Percentiles rank a stretch among this genome's conserved stretches.
These are phyloP conservation scores for Syrrhaptes paradoxus DNA, from an alignment of 2,113 vertebrate genomes.

Conservation along the genomic window DNA sequence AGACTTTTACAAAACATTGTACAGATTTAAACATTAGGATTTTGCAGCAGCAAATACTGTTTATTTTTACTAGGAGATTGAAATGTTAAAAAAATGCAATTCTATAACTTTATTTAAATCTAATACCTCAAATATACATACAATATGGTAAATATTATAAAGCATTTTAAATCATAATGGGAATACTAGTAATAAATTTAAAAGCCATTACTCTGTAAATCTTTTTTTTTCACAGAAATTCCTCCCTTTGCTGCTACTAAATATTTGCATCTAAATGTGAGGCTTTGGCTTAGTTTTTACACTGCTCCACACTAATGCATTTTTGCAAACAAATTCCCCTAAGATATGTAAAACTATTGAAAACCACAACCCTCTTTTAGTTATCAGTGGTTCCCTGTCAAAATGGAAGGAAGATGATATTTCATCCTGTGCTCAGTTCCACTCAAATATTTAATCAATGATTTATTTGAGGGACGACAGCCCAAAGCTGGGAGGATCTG, in stretches of 20 bases:
- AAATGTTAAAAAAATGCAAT: neutral
- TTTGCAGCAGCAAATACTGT: neutral
- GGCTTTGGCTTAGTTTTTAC: neutral
- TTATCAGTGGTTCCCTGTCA: neutral
- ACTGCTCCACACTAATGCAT: neutral
- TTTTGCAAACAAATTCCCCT: neutral
- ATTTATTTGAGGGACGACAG: neutral
- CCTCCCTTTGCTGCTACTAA: neutral
- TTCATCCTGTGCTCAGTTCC: neutral
- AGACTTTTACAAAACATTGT: neutral
- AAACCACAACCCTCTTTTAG: neutral
- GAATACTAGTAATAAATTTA: neutral
- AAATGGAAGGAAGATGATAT: neutral
- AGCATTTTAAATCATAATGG: neutral
- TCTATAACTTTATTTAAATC: neutral
- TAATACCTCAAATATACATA: neutral
- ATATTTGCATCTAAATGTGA: neutral
- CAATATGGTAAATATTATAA: neutral
- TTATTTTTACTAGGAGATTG: neutral
- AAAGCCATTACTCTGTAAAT: neutral
- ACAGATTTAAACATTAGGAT: neutral
- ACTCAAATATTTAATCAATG: neutral
- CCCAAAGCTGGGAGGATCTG: neutral
- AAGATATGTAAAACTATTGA: neutral
- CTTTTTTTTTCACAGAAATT: neutral